Base-by-base conservation (phyloP, 1,140 invertebrate species). In the Rhopalosiphum padi region DNA sequence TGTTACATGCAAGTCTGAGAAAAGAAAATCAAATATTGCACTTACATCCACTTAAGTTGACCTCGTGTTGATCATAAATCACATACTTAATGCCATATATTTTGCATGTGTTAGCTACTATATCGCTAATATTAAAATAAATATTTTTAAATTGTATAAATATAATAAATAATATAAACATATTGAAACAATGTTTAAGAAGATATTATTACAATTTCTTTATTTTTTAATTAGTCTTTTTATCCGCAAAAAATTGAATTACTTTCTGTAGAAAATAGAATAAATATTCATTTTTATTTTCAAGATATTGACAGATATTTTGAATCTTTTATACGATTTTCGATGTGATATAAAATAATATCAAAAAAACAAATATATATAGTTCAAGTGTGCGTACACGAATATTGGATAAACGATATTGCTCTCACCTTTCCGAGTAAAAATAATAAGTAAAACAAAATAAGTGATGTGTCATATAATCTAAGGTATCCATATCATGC, bases 281-380 rank as follows among this genome's bases (percentile, higher is more conserved):
- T 68, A n/a, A 68, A 77, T n/a, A n/a, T 77, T 77, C 15, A 77
- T n/a, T 77, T 77, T 77, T n/a, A 77, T 77, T n/a, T 77, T 35
- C n/a, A 60, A 60, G 9, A 30, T 30, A 60, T 30, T 21, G 15
- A 77, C 15, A 77, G 60, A 18, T n/a, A n/a, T 77, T 77, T 77
- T 23, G 23, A 77, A 77, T 77, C n/a, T 77, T 30, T 7, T 18
- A 18, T 77, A 5, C 30, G 60, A 30, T 77, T 77, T 35, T 18
- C 15, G 30, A 77, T n/a, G 4, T 77, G 15, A n/a, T 77, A 21
- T 68, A 6, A 77, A 77, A 77, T 21, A 35, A n/a, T 77, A 6
- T n/a, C 5, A 18, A 77, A 77, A 77, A n/a, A 77, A 15, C 0
- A 68, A 55, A 55, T 55, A 68, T 68, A n/a, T n/a, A 18, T 77